Evolutionary conservation across 1,140 invertebrate genomes (phyloP), one percentile per base, ranked within the genome.

Genomic region (Cataglyphis hispanica): DNA sequence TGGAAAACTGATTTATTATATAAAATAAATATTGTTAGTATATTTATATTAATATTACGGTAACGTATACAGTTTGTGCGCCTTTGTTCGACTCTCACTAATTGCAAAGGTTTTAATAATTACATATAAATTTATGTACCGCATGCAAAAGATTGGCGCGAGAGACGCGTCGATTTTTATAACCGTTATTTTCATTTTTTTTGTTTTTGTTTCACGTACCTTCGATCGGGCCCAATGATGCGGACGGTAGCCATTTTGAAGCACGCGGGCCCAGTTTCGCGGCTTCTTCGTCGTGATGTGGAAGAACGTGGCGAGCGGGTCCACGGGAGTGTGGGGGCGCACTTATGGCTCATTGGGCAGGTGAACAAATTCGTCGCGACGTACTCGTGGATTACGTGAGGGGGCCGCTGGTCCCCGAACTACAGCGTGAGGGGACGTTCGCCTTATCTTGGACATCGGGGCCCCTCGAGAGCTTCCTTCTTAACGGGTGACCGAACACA

Each of bases 341-440:
- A 85, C 43, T 92, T 91, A 91, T 89, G 91, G 91, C 91, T 93
- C 92, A 93, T 93, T 92, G 92, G 78, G 81, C 87, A 92, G 63
- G 69, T 58, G 86, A 90, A 92, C 91, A 92, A 92, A 93, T 93
- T 92, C 92, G 91, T 92, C 90, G 87, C 88, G 92, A 93, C 92
- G 91, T 92, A 88, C 87, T 85, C 91, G 87, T 92, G 91, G 91
- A 92, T 92, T 92, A 92, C 87, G 91, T 91, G 86, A 87, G 69
- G 53, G 88, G 78, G 60, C 74, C 87, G 76, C 66, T 83, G 69
- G 87, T 81, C 76, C 86, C 84, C 74, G 72, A 89, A 91, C 80
- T 92, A 87, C 78, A 66, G 86, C 56, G 34, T 61, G 74, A 69
- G 87, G 77, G 70, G 22, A 85, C 70, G 80, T 83, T 66, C 86